Base-by-base conservation (phyloP, 2,888 invertebrate genomes). In the Pasiphila rectangulata region DNA sequence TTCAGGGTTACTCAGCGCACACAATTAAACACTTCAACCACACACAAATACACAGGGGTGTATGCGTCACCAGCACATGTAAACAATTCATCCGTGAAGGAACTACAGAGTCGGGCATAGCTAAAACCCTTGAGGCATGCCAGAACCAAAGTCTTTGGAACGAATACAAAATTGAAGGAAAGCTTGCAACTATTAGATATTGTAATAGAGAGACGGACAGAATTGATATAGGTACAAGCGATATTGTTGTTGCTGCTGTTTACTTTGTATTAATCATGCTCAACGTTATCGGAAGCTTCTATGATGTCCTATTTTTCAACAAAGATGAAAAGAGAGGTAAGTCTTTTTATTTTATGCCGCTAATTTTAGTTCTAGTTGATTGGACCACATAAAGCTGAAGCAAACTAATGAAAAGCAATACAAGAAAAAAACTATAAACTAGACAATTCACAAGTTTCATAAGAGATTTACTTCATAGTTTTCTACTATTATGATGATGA, bases 11-110 rank as follows among this genome's bases (percentile, higher is more conserved):
- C 53, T 84, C 86, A 44, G 75, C 68, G 0, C 51, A 79, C 46
- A 75, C 52, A 49, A 43, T 68, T 6, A 85, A 85, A 56, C 86
- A 87, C 55, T 87, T 68, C 57, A 83, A 87, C 48, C 83, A 85
- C 56, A 77, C 83, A 38, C 71, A 76, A 60, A 70, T 87, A 62
- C 85, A 87, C 39, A 66, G 84, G 63, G 86, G 75, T 1, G 63
- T 85, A 0, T 87, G 87, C 55, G 69, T 83, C 1, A 76, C 75
- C 4, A 62, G 42, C 10, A 69, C 73, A 3, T 87, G 86, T 52
- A 69, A 67, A 55, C 49, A 56, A n/a, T 69, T 62, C 15, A 29
- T 60, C 7, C 32, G 41, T 38, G 39, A 42, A 29, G 25, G 19
- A 43, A 58, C 64, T 40, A 52, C 51, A 41, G 59, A 64, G 41